Evolutionary conservation across 2,888 invertebrate species (phyloP).

Genomic region (Invenusta paracnida): DNA sequence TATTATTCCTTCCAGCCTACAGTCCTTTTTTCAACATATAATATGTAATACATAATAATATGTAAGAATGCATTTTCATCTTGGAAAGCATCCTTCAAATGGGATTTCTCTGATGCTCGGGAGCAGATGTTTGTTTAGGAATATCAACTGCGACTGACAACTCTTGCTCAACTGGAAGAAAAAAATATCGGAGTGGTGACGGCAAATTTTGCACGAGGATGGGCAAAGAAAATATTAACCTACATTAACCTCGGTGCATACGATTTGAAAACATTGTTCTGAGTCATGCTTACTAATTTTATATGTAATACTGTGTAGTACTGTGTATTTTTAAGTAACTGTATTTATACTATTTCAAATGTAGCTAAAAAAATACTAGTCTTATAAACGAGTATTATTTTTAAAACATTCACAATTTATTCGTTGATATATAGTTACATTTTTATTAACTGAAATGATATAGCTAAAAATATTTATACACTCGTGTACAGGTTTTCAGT

Average conservation of each 20-base stretch:
- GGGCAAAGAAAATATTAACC: not conserved
- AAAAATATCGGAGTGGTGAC: not conserved
- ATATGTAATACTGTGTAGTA: not conserved
- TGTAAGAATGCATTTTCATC: too few species aligned
- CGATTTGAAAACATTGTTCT: not conserved
- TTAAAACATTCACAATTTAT: too few species aligned
- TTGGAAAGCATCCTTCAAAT: not conserved
- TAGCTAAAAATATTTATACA: too few species aligned
- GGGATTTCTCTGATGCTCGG: not conserved
- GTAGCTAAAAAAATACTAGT: not conserved
- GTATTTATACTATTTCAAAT: not conserved
- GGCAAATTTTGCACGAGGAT: too few species aligned
- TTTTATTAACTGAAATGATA: too few species aligned
- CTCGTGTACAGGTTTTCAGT: too few species aligned
- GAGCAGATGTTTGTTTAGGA: not conserved
- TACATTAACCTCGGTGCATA: not conserved
- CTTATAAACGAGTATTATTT: too few species aligned
- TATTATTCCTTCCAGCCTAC: not conserved
- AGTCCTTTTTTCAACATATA: too few species aligned
- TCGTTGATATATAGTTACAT: too few species aligned
- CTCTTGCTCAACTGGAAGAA: not conserved
- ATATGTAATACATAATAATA: too few species aligned
- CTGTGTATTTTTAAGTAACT: not conserved
- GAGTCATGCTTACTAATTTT: not conserved
- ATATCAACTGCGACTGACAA: not conserved